A percentile compares a stretch with the other conserved stretches of the same genome.
Conservation (phyloP, 2,113 vertebrate genomes). For the Callorhinus ursinus region DNA sequence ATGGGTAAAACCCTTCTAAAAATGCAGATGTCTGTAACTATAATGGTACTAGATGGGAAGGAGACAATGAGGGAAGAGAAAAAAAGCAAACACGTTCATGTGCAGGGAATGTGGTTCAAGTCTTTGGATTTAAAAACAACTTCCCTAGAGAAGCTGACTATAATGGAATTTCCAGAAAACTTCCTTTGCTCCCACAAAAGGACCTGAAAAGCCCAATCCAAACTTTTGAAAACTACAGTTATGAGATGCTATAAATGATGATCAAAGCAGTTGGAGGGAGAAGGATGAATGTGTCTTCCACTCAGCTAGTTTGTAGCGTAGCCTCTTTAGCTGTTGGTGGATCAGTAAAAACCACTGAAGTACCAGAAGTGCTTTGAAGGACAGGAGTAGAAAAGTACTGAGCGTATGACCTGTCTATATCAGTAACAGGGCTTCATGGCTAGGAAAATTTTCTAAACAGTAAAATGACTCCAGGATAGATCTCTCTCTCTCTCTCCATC, state of each 20-base stretch:
- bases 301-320: slow-evolving; percentile 51
- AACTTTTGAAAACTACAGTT: slow-evolving; percentile 74
- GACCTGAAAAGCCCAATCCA: slow-evolving; percentile 79
- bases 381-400: slow-evolving; percentile 51
- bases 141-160: slow-evolving; percentile 79
- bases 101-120: slow-evolving; percentile 82
- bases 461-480: slow-evolving; percentile 75
- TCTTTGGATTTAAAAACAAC: slow-evolving; percentile 80
- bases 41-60: slow-evolving; percentile 54
- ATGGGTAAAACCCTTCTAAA: slow-evolving; percentile 76
- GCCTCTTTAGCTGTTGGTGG: slow-evolving; percentile 73
- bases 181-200: slow-evolving; percentile 44
- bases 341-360: slow-evolving; percentile 70
- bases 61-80: slow-evolving; percentile 46
- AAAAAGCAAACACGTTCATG: slow-evolving; percentile 71
- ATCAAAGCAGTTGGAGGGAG: slow-evolving; percentile 45
- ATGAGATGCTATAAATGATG: slow-evolving; percentile 69
- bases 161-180: slow-evolving; percentile 66
- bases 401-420: slow-evolving; percentile 67
- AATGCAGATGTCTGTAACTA: slow-evolving; percentile 79
- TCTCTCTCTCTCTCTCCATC: slow-evolving; percentile 61
- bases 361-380: slow-evolving; percentile 75
- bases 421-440: slow-evolving; percentile 67
- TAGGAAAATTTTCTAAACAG: slow-evolving; percentile 84
- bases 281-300: slow-evolving; percentile 66